These are phyloP conservation scores for Oxytorus armatus DNA, from an alignment of 2,888 invertebrate species.

Conservation along the genomic window DNA sequence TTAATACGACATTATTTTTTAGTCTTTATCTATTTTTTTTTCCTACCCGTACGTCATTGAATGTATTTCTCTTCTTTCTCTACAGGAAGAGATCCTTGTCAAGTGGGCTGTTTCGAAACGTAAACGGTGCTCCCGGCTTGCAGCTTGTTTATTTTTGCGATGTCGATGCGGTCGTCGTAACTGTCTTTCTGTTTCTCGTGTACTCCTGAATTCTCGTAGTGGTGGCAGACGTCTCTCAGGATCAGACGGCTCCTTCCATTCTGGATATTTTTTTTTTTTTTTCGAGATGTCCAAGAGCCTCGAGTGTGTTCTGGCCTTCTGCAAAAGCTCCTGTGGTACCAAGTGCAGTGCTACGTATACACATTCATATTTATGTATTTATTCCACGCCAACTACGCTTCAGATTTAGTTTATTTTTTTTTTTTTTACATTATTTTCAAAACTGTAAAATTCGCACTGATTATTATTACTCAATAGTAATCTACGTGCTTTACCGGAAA, in stretches of 20 bases:
- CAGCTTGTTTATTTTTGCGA: conserved; percentile 57
- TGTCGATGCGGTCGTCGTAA: conserved; percentile 7
- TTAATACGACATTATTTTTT: conserved; percentile 32
- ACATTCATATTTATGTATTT: no score
- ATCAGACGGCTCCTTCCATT: conserved; percentile 19
- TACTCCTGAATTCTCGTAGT: conserved; percentile 16
- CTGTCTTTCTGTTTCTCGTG: background rate
- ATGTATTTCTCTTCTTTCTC: conserved; percentile 16
- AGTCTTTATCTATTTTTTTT: conserved; percentile 39
- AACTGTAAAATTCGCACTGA: no score
- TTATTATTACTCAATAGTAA: no score
- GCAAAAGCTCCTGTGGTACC: conserved; percentile 26
- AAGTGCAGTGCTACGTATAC: background rate
- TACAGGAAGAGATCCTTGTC: conserved; percentile 16
- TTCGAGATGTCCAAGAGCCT: conserved; percentile 6
- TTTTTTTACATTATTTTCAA: no score
- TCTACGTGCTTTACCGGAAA: no score
- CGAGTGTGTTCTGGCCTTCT: conserved; percentile 44
- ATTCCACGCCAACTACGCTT: no score
- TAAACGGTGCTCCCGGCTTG: conserved; percentile 55
- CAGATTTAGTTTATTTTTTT: no score
- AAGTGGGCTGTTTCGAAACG: conserved; percentile 32
- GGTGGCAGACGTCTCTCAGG: conserved; percentile 29
- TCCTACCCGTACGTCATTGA: conserved; percentile 33
- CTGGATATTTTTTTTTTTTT: conserved; percentile 34